These are phyloP conservation scores for Tenrec ecaudatus DNA, from an alignment of 2,113 vertebrate genomes.

Conservation along the genomic window DNA sequence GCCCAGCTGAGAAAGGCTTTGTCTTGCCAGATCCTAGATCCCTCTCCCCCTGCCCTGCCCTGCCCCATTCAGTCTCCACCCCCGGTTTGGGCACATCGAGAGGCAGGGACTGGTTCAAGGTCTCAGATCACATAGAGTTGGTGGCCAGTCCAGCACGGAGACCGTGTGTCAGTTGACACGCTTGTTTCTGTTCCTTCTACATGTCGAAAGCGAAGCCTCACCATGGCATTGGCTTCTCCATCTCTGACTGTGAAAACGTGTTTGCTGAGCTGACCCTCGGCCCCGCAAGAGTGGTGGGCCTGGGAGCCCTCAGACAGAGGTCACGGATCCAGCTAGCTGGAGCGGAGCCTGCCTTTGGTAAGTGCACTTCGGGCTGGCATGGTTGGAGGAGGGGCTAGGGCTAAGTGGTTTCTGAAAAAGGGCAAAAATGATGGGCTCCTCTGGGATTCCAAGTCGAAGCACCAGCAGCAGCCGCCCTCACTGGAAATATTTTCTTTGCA, in stretches of 20 bases:
- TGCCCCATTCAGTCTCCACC: no score
- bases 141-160: neutral
- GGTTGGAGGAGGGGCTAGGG: conserved; percentile 72
- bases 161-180: accelerated
- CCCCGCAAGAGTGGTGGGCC: neutral
- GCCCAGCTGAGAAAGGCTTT: neutral
- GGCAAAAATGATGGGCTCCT: conserved; percentile 85
- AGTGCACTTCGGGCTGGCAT: conserved; percentile 51
- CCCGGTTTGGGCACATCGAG: neutral
- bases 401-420: conserved; percentile 87
- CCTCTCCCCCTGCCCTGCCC: neutral
- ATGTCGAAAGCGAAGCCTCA: neutral
- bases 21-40: neutral
- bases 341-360: conserved; percentile 28
- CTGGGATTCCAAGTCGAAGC: conserved; percentile 84
- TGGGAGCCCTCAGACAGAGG: conserved; percentile 27
- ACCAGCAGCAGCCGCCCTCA: conserved; percentile 79
- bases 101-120: neutral
- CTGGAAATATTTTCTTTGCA: conserved; percentile 68
- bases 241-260: neutral
- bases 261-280: neutral
- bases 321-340: neutral
- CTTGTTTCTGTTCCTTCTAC: neutral
- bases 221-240: neutral
- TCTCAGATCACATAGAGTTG: neutral